Evolutionary conservation across 2,888 invertebrate genomes (phyloP).

Genomic region (Pristionchus arcanus): DNA sequence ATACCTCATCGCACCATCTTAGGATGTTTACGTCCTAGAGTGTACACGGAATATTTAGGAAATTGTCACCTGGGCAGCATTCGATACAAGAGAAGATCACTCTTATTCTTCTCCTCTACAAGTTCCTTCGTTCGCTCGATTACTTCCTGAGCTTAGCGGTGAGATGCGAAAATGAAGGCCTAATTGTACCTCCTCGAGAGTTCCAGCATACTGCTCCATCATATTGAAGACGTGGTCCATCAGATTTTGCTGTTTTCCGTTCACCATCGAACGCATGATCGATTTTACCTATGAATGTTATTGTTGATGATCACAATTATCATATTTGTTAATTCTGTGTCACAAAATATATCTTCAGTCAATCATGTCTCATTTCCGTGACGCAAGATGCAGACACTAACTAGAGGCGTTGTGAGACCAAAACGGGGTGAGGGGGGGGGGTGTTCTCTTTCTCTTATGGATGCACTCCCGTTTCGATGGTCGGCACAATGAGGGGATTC

Average conservation of each 20-base stretch:
- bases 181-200: constrained; percentile 67
- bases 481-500: not conserved
- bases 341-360: no score
- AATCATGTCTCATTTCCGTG: not conserved
- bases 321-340: not conserved
- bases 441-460: not conserved
- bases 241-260: constrained; percentile 63
- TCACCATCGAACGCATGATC: constrained; percentile 59
- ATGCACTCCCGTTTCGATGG: not conserved
- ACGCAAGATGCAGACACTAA: not conserved
- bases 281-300: constrained; percentile 56
- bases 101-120: constrained; percentile 74
- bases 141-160: constrained; percentile 58
- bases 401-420: not conserved
- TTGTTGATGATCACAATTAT: no score
- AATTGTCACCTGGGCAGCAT: constrained; percentile 71
- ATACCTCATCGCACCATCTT: no score
- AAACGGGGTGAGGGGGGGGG: not conserved
- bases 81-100: constrained; percentile 72
- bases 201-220: constrained; percentile 75
- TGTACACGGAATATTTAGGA: not conserved
- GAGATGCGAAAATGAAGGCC: no score
- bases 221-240: constrained; percentile 78
- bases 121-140: constrained; percentile 74
- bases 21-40: no score